phyloP scores from a whole-genome alignment of 2,888 invertebrate species.

The Trichopoda pennipes region DNA sequence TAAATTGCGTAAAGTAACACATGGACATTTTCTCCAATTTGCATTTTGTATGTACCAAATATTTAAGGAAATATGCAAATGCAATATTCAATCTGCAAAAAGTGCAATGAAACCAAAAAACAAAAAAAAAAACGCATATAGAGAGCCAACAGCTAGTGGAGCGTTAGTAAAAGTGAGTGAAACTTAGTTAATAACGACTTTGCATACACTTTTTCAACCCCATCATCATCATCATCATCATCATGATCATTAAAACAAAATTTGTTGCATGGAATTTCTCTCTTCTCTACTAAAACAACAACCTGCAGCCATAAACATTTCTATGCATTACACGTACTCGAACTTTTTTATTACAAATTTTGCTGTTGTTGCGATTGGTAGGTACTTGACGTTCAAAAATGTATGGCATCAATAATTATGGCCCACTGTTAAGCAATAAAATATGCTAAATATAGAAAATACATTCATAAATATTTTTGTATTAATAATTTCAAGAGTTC shows the following conservation, averaged over 20 bases:
- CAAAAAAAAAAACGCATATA: not conserved
- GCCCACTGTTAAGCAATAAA: slow-evolving; percentile 42
- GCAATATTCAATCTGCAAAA: slow-evolving; percentile 55
- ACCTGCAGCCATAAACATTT: slow-evolving; percentile 34
- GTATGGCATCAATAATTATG: slow-evolving; percentile 47
- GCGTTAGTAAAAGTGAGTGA: slow-evolving; percentile 18
- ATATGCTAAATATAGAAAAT: slow-evolving; percentile 31
- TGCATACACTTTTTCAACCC: not conserved
- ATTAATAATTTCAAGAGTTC: slow-evolving; percentile 26
- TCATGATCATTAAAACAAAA: not conserved
- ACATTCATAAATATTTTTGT: slow-evolving; percentile 9
- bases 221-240: not conserved
- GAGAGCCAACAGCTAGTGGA: slow-evolving; percentile 1
- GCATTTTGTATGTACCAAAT: slow-evolving; percentile 40
- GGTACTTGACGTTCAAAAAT: not conserved
- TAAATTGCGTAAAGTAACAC: not conserved
- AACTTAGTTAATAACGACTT: slow-evolving; percentile 46
- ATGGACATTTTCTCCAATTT: slow-evolving; percentile 46
- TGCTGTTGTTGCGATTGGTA: not conserved
- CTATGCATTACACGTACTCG: slow-evolving; percentile 42
- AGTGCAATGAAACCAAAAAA: not conserved
- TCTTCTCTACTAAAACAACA: slow-evolving; percentile 3
- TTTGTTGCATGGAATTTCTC: not conserved
- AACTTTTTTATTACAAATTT: not conserved
- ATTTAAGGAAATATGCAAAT: slow-evolving; percentile 51